A percentile compares a stretch with the other conserved stretches of the same genome.
Conservation (phyloP, 2,797 vertebrate species). For the Myotis planiceps region DNA sequence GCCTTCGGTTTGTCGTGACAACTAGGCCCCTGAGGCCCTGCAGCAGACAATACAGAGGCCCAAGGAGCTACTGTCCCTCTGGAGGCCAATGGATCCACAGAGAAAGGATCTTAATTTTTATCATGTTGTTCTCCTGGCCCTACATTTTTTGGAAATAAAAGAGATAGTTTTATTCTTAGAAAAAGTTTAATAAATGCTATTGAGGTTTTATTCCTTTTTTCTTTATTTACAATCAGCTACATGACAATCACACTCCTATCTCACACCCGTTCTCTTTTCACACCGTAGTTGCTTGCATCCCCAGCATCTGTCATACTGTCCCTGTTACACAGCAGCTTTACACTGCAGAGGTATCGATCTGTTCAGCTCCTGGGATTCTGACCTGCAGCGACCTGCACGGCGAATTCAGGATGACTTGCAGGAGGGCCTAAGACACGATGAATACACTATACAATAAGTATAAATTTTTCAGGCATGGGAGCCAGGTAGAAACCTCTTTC, state of each 20-base stretch:
- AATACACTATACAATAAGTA: too few relatives aligned
- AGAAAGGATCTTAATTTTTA: conserved; percentile 34
- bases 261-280: background rate
- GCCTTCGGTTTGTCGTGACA: background rate
- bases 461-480: too few relatives aligned
- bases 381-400: background rate
- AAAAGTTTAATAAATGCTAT: background rate
- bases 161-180: conserved; percentile 68
- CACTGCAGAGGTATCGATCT: background rate
- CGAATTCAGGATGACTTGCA: too few relatives aligned
- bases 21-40: background rate
- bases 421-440: too few relatives aligned
- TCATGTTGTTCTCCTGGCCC: background rate
- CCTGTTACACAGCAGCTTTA: background rate
- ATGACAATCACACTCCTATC: background rate
- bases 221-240: background rate
- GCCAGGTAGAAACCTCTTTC: too few relatives aligned
- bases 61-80: background rate
- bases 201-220: background rate
- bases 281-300: background rate
- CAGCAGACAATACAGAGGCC: background rate
- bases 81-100: background rate
- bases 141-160: conserved; percentile 65
- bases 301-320: background rate
- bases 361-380: background rate